These are phyloP conservation scores for Drosophila pseudoobscura DNA, from an alignment of 1,140 invertebrate genomes.

Conservation along the genomic window DNA sequence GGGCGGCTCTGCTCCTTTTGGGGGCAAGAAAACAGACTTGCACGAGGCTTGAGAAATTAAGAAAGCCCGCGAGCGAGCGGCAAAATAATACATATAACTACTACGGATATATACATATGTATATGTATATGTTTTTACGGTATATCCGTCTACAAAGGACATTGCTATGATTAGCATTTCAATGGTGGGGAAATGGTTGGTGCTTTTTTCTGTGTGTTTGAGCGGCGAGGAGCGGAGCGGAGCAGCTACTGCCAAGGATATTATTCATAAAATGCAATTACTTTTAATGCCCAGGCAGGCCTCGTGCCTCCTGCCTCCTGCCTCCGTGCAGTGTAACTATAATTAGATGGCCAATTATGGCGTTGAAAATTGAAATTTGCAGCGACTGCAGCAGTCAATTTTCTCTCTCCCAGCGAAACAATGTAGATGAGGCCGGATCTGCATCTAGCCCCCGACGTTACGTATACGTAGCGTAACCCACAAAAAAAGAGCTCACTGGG, in stretches of 20 bases:
- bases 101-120: no score
- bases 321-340: conserved; percentile 27
- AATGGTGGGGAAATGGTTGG: conserved; percentile 4
- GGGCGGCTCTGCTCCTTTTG: conserved; percentile 1
- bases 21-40: conserved; percentile 29
- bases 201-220: not conserved
- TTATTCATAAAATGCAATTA: conserved; percentile 53
- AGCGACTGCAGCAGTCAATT: conserved; percentile 38
- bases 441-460: conserved; percentile 4
- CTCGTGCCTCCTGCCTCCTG: conserved; percentile 5
- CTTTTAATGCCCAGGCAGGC: conserved; percentile 50
- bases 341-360: conserved; percentile 61
- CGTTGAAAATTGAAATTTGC: conserved; percentile 55
- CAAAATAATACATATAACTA: conserved; percentile 13
- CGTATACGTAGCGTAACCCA: conserved; percentile 45
- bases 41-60: conserved; percentile 29
- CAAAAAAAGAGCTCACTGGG: not conserved
- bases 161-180: conserved; percentile 50
- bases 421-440: conserved; percentile 7
- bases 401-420: conserved; percentile 12
- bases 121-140: not conserved
- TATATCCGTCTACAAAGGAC: conserved; percentile 30
- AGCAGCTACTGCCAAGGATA: conserved; percentile 20
- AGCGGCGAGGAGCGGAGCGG: not conserved
- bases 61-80: conserved; percentile 23